A percentile compares a stretch with the other conserved stretches of the same genome.
These are phyloP conservation scores for Ditula angustiorana DNA, from an alignment of 2,888 invertebrate species.

Conservation along the genomic window DNA sequence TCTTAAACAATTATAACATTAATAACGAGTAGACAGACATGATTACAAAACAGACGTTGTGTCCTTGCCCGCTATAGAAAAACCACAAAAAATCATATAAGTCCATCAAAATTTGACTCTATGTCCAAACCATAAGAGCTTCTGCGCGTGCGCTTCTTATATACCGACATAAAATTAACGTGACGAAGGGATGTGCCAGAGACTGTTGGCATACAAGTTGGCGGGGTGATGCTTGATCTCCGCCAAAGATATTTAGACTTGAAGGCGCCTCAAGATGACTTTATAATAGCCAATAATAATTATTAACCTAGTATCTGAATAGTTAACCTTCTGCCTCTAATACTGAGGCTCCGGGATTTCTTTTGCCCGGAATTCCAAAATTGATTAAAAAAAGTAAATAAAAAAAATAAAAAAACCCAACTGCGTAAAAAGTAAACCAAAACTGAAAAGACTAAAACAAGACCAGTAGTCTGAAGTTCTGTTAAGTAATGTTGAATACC, in stretches of 20 bases:
- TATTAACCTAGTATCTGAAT: too few species aligned
- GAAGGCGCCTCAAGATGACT: slow-evolving; percentile 62
- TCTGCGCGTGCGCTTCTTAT: slow-evolving; percentile 61
- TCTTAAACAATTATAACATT: not conserved
- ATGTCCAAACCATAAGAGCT: not conserved
- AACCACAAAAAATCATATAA: not conserved
- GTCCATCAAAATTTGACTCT: not conserved
- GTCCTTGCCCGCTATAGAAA: not conserved
- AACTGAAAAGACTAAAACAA: too few species aligned
- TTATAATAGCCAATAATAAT: slow-evolving; percentile 44
- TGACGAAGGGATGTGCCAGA: slow-evolving; percentile 72
- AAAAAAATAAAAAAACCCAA: too few species aligned
- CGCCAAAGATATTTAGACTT: slow-evolving; percentile 79
- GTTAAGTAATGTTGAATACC: too few species aligned
- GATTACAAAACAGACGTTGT: not conserved
- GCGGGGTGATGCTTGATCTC: slow-evolving; percentile 56
- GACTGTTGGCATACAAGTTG: slow-evolving; percentile 71
- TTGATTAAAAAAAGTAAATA: too few species aligned
- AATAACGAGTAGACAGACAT: slow-evolving; percentile 41
- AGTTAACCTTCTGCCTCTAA: too few species aligned
- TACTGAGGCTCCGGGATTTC: too few species aligned
- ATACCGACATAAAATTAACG: slow-evolving; percentile 61
- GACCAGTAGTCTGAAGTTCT: too few species aligned
- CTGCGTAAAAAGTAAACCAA: too few species aligned
- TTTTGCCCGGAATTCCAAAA: too few species aligned